A percentile compares a stretch with the other conserved stretches of the same genome.
Evolutionary conservation across 2,888 invertebrate genomes (phyloP).

Genomic region (Euclidia mi): DNA sequence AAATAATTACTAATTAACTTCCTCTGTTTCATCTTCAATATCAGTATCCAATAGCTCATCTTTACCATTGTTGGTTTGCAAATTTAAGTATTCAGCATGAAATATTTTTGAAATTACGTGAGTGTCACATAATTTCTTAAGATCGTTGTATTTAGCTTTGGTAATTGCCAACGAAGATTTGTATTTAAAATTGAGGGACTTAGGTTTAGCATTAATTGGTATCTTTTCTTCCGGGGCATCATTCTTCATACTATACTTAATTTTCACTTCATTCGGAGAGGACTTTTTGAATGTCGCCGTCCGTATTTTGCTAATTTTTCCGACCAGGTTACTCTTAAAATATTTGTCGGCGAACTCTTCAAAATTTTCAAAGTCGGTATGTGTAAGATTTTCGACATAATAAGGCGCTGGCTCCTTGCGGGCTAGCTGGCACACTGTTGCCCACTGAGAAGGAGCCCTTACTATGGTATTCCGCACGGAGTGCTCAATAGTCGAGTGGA

Average conservation of each 20-base stretch:
- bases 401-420: neutral
- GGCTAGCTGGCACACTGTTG: neutral
- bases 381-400: neutral
- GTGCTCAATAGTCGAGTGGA: constrained; percentile 45
- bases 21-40: too few species aligned
- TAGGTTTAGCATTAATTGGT: neutral
- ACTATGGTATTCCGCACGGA: constrained; percentile 22
- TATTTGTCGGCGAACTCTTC: neutral
- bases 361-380: neutral
- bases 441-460: neutral
- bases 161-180: too few species aligned
- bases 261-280: too few species aligned
- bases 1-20: too few species aligned
- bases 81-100: too few species aligned
- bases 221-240: neutral
- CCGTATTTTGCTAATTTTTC: neutral
- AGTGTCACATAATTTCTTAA: neutral
- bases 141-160: too few species aligned
- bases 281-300: too few species aligned
- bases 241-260: too few species aligned
- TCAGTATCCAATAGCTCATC: too few species aligned
- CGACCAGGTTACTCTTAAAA: neutral
- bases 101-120: too few species aligned
- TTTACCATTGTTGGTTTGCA: too few species aligned
- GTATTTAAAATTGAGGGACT: too few species aligned